These are phyloP conservation scores for Tenodera sinensis DNA, from an alignment of 2,888 invertebrate genomes.

Conservation along the genomic window DNA sequence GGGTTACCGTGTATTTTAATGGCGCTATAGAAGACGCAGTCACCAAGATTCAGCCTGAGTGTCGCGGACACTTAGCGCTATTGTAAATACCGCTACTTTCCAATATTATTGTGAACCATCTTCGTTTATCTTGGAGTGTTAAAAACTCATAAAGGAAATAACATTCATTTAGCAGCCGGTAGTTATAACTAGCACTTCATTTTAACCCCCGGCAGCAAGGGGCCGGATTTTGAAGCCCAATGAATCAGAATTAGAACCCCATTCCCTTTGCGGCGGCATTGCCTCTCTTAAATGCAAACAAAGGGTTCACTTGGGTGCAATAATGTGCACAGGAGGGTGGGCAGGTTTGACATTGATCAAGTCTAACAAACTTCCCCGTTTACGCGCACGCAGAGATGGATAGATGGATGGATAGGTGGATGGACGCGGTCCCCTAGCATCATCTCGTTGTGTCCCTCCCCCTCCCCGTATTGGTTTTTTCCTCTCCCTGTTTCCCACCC, in stretches of 20 bases:
- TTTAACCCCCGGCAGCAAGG: background rate
- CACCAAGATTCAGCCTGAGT: too few species aligned
- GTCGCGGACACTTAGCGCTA: too few species aligned
- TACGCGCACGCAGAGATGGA: background rate
- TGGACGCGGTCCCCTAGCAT: background rate
- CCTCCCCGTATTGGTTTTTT: background rate
- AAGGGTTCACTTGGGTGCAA: slow-evolving; percentile 14
- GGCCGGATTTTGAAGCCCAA: background rate
- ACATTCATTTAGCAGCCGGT: background rate
- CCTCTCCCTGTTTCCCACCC: background rate
- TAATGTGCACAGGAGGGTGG: background rate
- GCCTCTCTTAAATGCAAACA: slow-evolving; percentile 4
- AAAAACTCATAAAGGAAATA: background rate
- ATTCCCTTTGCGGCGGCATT: background rate
- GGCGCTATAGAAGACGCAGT: too few species aligned
- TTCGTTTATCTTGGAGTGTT: background rate
- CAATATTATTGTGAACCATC: background rate
- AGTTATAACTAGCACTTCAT: background rate
- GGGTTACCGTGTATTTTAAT: too few species aligned
- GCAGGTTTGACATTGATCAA: background rate
- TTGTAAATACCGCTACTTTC: too few species aligned
- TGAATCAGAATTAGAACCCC: slow-evolving; percentile 11
- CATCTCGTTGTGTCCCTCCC: too few species aligned
- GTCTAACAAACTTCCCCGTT: background rate
- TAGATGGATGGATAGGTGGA: background rate